Evolutionary conservation across 2,797 vertebrate genomes (phyloP).

Genomic region (Xerus rutilus): DNA sequence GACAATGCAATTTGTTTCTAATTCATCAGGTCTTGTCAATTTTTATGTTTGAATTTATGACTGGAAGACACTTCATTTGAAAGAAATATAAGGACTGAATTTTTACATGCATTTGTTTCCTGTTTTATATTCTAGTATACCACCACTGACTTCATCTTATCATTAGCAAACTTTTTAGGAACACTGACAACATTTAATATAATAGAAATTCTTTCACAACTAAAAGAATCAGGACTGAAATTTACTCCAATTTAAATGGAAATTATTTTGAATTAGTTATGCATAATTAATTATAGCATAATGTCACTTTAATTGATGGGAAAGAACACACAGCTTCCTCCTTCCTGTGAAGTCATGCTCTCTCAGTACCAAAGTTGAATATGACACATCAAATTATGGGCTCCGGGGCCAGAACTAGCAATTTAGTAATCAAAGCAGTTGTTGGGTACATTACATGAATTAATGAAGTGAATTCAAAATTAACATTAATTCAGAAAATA

Average conservation of each 20-base stretch:
- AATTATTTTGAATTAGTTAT: slow-evolving; percentile 41
- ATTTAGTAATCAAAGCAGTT: not conserved
- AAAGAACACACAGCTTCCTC: not conserved
- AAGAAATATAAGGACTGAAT: not conserved
- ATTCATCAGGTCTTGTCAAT: slow-evolving; percentile 48
- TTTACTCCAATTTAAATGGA: slow-evolving; percentile 16
- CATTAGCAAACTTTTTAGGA: slow-evolving; percentile 49
- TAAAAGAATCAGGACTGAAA: slow-evolving; percentile 2
- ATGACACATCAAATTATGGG: not conserved
- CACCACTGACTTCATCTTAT: not conserved
- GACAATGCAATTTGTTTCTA: slow-evolving; percentile 73
- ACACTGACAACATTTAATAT: not conserved
- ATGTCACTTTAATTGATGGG: not conserved
- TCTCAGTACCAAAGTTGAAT: not conserved
- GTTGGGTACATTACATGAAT: not conserved
- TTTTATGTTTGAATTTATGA: slow-evolving; percentile 67
- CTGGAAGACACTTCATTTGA: slow-evolving; percentile 40
- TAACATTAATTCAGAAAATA: not conserved
- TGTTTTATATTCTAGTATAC: not conserved
- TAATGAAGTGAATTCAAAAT: not conserved
- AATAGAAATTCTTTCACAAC: slow-evolving; percentile 24
- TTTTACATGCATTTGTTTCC: not conserved
- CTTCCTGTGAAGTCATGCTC: not conserved
- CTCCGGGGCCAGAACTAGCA: not conserved
- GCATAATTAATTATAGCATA: not conserved